These are phyloP conservation scores for Gasterosteus aculeatus DNA, from an alignment of 2,113 vertebrate genomes.

Conservation along the genomic window DNA sequence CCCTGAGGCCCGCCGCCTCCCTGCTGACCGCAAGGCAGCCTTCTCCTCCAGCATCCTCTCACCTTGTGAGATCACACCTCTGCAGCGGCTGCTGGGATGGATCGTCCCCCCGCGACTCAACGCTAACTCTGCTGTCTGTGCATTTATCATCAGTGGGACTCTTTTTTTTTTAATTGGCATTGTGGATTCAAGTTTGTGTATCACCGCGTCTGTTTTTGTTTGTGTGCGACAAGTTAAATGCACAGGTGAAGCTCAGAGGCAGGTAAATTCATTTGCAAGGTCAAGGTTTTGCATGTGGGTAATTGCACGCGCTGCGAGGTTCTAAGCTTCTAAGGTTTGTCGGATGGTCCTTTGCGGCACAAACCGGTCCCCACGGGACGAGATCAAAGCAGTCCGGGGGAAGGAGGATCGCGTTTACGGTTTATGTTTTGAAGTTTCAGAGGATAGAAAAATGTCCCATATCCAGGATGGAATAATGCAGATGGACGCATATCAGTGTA, in stretches of 20 bases:
- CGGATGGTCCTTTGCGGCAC: constrained; percentile 54
- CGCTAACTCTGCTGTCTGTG: constrained; percentile 24
- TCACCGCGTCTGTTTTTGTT: constrained; percentile 40
- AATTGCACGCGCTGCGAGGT: constrained; percentile 64
- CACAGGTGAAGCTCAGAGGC: constrained; percentile 18
- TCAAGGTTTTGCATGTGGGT: constrained; percentile 59
- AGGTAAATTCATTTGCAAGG: constrained; percentile 52
- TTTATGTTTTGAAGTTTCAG: constrained; percentile 54
- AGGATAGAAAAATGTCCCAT: constrained; percentile 49
- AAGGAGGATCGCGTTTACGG: constrained; percentile 51
- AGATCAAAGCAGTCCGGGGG: constrained; percentile 67
- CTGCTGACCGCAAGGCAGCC: constrained; percentile 80
- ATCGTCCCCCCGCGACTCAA: constrained; percentile 40
- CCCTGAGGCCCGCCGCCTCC: constrained; percentile 80
- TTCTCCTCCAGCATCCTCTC: constrained; percentile 80
- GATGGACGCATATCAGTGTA: constrained; percentile 5
- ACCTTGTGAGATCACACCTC: constrained; percentile 78
- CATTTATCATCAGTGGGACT: not conserved
- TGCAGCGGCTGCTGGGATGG: constrained; percentile 58
- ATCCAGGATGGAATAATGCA: constrained; percentile 22
- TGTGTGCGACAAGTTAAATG: constrained; percentile 10
- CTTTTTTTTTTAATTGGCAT: not conserved
- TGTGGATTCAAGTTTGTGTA: constrained; percentile 6
- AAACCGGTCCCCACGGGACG: constrained; percentile 67
- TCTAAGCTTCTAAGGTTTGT: constrained; percentile 59